Base-by-base conservation (phyloP, 2,113 vertebrate genomes). In the Oryzias curvinotus region DNA sequence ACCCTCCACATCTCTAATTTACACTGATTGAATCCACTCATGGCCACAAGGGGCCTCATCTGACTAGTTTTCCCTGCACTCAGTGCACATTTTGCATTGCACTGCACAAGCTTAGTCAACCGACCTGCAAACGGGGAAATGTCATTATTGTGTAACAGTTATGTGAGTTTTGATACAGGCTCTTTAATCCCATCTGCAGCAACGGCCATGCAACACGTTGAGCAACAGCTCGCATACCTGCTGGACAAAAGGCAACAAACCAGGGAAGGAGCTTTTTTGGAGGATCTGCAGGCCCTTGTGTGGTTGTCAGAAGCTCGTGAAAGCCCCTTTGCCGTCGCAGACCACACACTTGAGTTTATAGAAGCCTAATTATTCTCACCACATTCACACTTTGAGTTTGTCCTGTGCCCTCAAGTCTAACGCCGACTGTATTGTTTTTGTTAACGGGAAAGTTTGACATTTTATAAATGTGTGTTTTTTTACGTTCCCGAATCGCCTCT, bases 1-100 rank as follows among this genome's bases (percentile, higher is more conserved):
- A 88, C 84, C 74, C 88, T 85, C 81, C 82, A 88, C 77, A 75
- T 84, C 71, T 87, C 82, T 77, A 87, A 90, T 88, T 82, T 80
- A 77, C 71, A 86, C 85, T 89, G 83, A 87, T 92, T 88, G 82
- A 80, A 88, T 78, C 78, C 82, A 85, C 90, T 90, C 69, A 19
- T 81, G 82, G 67, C 75, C 82, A 88, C 78, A 74, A 87, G 84
- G 77, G 88, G 88, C 78, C 78, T 89, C 86, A 80, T 88, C 82
- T 79, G 77, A 56, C 82, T 81, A 80, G 75, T 82, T 84, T 79
- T 85, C 71, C 71, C 69, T 83, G 60, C 77, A 64, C 56, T 61
- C 68, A 77, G 71, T 78, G 80, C 75, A 71, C 71, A 62, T 76
- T 81, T 80, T 56, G 47, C 71, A 73, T 75, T 58, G 68, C 57